These are phyloP conservation scores for Recurvirostra avosetta DNA, from an alignment of 2,113 vertebrate genomes.

Conservation along the genomic window DNA sequence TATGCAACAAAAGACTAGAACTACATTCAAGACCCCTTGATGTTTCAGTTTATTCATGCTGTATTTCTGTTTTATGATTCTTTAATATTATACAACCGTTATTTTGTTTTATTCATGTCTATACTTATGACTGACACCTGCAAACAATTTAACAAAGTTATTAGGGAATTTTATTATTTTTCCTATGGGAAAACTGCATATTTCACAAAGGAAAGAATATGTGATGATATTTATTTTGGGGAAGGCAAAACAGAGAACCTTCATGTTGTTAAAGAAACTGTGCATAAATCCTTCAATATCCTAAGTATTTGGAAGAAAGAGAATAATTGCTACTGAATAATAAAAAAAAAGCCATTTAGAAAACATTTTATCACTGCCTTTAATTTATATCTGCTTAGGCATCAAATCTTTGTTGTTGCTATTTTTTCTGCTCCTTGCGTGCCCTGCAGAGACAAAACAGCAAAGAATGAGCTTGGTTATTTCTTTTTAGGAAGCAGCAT, in stretches of 20 bases:
- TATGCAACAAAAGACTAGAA: neutral
- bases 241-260: neutral
- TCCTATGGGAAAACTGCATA: neutral
- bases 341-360: neutral
- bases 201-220: neutral
- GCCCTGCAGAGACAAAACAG: neutral
- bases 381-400: neutral
- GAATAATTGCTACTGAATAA: neutral
- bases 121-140: slow-evolving; percentile 24
- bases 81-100: slow-evolving; percentile 6
- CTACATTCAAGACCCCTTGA: neutral
- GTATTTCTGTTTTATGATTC: neutral
- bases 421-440: neutral
- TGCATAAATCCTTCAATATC: neutral
- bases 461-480: neutral
- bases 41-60: slow-evolving; percentile 17
- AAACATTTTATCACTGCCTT: neutral
- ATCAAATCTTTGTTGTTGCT: neutral
- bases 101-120: slow-evolving; percentile 24
- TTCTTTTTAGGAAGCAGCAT: neutral
- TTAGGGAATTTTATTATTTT: slow-evolving; percentile 17
- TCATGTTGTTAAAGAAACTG: neutral
- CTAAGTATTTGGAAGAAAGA: neutral
- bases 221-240: neutral
- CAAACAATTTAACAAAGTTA: slow-evolving; percentile 30